Base-by-base conservation (phyloP, 2,888 invertebrate genomes). In the Acrobasis consociella region DNA sequence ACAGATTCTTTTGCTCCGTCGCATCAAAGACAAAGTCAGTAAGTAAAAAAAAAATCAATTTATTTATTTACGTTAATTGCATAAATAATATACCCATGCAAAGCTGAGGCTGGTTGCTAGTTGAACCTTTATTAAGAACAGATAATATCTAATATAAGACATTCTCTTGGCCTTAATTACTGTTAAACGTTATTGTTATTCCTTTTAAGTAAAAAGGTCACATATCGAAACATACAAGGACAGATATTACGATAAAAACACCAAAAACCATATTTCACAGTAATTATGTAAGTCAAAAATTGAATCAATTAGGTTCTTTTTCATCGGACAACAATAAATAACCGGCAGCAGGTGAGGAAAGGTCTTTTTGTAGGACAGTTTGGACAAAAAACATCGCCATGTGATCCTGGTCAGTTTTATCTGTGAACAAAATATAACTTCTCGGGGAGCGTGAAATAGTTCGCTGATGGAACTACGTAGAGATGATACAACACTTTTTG, bases 321-420 rank as follows among this genome's bases (percentile, higher is more conserved):
- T 73, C 68, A 65, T 64, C 64, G 64, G 78, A 83, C 82, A 85
- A 84, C 83, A 78, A 90, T 91, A 91, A 90, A 91, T 91, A 85
- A 89, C 78, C 69, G 65, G 2, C 77, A 77, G 85, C 91, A 91
- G 90, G 91, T 91, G 91, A 89, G 73, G 91, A 91, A 75, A 86
- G 84, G 72, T 70, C 71, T 73, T 77, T 60, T 84, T 80, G 76
- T 81, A 74, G 73, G 78, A 70, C 70, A 72, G 72, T 68, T 69
- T 67, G 69, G 69, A 72, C 76, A 85, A 89, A 91, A 89, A 89
- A 84, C 78, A 82, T 77, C 85, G 82, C 84, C 83, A 82, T 87
- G 88, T 89, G 90, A 90, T 86, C 84, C 82, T 84, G 91, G 91
- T 88, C 86, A 88, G 73, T 79, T 82, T 86, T 89, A 90, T 89